phyloP scores from a whole-genome alignment of 2,888 invertebrate species.

The Drosophila parthenogenetica region DNA sequence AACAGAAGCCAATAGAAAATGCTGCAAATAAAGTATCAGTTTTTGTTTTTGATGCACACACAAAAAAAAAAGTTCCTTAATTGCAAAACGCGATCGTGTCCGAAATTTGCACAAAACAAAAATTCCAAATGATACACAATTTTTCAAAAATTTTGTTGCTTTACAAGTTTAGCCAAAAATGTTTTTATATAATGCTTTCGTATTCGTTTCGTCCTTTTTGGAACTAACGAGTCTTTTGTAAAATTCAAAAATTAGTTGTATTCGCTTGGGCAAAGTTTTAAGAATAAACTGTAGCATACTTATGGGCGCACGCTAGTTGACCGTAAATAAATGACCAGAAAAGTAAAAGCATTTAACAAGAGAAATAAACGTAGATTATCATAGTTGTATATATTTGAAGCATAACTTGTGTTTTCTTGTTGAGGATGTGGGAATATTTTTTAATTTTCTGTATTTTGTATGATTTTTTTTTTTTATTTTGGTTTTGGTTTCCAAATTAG shows the following conservation, averaged over 20 bases:
- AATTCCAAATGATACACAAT: slow-evolving; percentile 23
- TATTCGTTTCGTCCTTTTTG: slow-evolving; percentile 38
- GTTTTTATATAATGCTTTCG: slow-evolving; percentile 20
- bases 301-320: slow-evolving; percentile 53
- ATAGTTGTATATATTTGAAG: slow-evolving; percentile 27
- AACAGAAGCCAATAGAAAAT: slow-evolving; percentile 34
- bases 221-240: slow-evolving; percentile 28
- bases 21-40: slow-evolving; percentile 65
- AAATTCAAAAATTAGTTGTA: slow-evolving; percentile 58
- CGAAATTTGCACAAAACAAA: slow-evolving; percentile 15
- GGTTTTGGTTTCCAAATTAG: slow-evolving; percentile 70
- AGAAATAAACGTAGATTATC: slow-evolving; percentile 37
- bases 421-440: slow-evolving; percentile 39
- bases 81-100: slow-evolving; percentile 25
- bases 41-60: slow-evolving; percentile 20
- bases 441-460: slow-evolving; percentile 13
- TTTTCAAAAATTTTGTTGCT: slow-evolving; percentile 30
- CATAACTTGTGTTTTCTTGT: slow-evolving; percentile 35
- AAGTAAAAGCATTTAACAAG: slow-evolving; percentile 25
- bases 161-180: slow-evolving; percentile 68
- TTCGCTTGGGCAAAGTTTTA: slow-evolving; percentile 37
- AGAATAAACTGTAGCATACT: slow-evolving; percentile 65
- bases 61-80: slow-evolving; percentile 25
- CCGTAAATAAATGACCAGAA: slow-evolving; percentile 28
- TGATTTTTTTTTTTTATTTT: slow-evolving; percentile 20